phyloP scores from a whole-genome alignment of 2,113 vertebrate species.

The Silurus glanis region DNA sequence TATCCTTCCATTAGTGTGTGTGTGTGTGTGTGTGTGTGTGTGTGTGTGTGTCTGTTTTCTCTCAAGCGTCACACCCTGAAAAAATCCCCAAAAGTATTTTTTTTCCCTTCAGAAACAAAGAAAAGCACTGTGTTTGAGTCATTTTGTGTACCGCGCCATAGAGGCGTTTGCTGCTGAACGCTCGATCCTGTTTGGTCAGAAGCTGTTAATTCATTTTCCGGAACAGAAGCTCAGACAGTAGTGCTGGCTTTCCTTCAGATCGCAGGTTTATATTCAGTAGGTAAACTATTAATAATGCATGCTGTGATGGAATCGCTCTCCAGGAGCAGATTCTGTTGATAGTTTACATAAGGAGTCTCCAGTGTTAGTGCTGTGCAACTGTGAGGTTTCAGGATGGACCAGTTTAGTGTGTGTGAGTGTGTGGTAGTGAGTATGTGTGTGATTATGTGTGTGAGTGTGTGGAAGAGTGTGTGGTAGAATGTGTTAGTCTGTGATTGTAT shows the following conservation, averaged over 20 bases:
- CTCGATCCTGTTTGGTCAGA: background rate
- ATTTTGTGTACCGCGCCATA: background rate
- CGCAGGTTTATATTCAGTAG: background rate
- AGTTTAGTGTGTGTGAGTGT: background rate
- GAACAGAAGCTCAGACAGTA: background rate
- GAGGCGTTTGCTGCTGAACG: background rate
- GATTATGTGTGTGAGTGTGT: no score
- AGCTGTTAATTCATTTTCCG: background rate
- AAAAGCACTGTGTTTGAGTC: background rate
- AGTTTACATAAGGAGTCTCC: background rate
- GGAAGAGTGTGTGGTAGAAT: no score
- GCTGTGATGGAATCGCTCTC: background rate
- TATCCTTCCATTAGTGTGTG: background rate
- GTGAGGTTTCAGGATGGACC: background rate
- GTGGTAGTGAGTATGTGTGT: no score
- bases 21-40: constrained; percentile 17
- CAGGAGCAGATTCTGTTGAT: background rate
- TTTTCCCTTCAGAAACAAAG: constrained; percentile 1
- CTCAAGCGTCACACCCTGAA: constrained; percentile 10
- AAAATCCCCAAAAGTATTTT: background rate
- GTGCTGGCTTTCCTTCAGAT: background rate
- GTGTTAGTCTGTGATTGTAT: no score
- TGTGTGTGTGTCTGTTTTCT: background rate
- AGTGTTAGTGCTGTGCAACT: background rate
- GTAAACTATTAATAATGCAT: background rate